phyloP scores from a whole-genome alignment of 2,113 vertebrate species.

The Phasianus colchicus region DNA sequence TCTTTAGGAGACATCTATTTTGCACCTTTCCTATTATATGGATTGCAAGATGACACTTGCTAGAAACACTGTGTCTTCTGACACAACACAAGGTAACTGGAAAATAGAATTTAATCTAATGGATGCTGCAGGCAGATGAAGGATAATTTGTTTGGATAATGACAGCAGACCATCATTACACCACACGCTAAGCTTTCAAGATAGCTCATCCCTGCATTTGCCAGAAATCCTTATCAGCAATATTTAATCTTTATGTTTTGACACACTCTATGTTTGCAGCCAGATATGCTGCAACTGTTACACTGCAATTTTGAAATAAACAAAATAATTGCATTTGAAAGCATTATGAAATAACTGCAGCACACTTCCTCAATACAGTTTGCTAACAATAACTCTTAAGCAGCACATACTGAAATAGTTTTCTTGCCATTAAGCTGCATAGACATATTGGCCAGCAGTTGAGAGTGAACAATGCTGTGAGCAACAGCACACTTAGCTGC shows the following conservation, averaged over 20 bases:
- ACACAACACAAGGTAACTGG: neutral
- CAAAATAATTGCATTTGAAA: neutral
- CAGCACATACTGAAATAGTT: neutral
- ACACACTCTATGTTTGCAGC: neutral
- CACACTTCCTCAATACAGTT: neutral
- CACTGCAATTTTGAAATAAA: neutral
- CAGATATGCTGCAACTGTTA: neutral
- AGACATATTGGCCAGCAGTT: neutral
- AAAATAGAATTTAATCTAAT: neutral
- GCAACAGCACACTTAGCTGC: conserved; percentile 32
- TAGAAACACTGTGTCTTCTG: neutral
- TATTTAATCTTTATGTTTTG: neutral
- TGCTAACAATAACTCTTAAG: neutral
- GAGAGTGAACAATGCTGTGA: neutral
- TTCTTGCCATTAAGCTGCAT: neutral
- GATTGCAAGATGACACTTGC: neutral
- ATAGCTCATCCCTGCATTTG: neutral
- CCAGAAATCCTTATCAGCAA: neutral
- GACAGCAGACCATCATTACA: neutral
- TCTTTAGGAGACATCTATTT: neutral
- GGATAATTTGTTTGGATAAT: neutral
- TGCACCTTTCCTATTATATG: neutral
- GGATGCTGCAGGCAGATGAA: neutral
- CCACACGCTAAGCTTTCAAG: fast-evolving
- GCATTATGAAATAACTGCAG: neutral